A percentile compares a stretch with the other conserved stretches of the same genome.
Conservation (phyloP, 2,113 vertebrate genomes). For the Notiomystis cincta region DNA sequence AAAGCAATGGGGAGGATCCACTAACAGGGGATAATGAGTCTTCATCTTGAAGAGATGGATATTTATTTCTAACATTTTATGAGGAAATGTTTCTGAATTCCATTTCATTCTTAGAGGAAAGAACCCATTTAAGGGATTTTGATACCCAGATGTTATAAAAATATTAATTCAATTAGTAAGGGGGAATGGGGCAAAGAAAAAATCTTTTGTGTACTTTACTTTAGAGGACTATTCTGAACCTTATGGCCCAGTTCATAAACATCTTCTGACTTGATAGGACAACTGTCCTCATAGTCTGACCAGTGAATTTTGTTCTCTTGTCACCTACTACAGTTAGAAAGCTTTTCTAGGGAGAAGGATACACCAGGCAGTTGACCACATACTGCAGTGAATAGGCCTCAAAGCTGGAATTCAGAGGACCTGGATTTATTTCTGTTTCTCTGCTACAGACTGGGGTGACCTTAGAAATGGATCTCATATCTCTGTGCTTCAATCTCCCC, state of each 20-base stretch:
- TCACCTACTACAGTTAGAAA: not conserved
- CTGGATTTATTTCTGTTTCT: not conserved
- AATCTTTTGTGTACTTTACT: not conserved
- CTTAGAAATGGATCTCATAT: not conserved
- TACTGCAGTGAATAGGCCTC: not conserved
- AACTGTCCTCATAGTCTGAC: not conserved
- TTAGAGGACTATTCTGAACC: not conserved
- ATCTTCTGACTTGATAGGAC: not conserved
- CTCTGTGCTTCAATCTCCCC: not conserved
- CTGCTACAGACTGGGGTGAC: not conserved
- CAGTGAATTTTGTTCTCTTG: not conserved
- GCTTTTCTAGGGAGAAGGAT: not conserved
- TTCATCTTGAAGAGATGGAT: not conserved
- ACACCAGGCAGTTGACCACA: not conserved
- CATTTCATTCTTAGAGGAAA: not conserved
- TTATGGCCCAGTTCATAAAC: not conserved
- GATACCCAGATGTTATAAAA: not conserved
- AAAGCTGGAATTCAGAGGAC: not conserved
- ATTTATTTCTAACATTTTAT: not conserved
- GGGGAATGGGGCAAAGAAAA: fast-evolving
- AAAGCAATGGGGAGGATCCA: not conserved
- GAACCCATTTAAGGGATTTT: not conserved
- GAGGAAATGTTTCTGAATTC: not conserved
- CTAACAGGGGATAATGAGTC: not conserved
- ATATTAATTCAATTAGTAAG: not conserved